phyloP scores from a whole-genome alignment of 2,113 vertebrate species.

The Egretta garzetta region DNA sequence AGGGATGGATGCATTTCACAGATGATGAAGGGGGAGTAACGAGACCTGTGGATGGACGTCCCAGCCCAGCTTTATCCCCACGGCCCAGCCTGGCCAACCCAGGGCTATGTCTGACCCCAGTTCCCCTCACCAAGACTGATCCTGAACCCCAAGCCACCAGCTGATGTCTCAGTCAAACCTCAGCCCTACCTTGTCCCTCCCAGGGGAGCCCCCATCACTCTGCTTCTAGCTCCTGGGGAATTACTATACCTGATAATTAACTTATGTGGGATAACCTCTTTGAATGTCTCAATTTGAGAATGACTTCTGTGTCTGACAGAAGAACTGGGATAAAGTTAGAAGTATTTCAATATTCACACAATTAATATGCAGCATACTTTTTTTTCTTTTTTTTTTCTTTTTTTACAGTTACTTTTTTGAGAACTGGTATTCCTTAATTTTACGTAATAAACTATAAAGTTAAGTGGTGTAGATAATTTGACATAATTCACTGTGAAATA shows the following conservation, averaged over 20 bases:
- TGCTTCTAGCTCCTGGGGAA: accelerated
- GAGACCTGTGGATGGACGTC: accelerated
- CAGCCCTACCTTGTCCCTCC: neutral
- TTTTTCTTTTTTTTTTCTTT: neutral
- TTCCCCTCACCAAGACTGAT: neutral
- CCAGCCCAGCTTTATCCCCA: neutral
- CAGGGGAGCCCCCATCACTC: accelerated
- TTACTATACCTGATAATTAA: neutral
- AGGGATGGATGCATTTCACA: neutral
- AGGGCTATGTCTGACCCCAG: neutral
- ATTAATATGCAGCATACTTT: neutral
- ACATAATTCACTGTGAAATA: neutral
- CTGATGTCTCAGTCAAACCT: neutral
- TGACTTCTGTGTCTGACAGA: neutral
- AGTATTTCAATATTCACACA: neutral
- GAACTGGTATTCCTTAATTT: neutral
- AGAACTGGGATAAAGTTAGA: neutral
- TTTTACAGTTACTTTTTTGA: neutral
- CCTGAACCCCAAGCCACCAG: neutral
- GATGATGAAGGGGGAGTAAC: neutral
- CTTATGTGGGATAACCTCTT: neutral
- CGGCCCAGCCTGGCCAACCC: too few relatives aligned
- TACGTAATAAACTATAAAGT: neutral
- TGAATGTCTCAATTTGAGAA: neutral
- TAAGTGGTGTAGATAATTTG: neutral